Conservation (phyloP, 2,888 invertebrate genomes). For the Trichopria drosophilae region DNA sequence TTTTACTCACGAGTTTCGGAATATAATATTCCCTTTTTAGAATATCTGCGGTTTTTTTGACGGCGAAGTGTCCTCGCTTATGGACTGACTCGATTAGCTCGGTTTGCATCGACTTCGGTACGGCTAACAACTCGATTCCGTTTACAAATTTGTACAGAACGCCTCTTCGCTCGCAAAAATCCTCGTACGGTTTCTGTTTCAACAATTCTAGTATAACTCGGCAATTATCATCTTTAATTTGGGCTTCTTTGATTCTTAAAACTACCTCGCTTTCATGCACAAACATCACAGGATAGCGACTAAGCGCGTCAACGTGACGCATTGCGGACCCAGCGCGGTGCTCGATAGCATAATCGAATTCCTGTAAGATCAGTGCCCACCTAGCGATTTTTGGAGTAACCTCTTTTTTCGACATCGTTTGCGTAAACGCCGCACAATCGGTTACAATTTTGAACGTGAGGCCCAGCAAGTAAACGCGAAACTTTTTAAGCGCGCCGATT, state of each 20-base stretch:
- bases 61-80: background rate
- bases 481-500: background rate
- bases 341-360: background rate
- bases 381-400: background rate
- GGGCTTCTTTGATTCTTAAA: background rate
- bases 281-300: background rate
- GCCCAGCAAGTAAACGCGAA: background rate
- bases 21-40: slow-evolving; percentile 1
- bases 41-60: background rate
- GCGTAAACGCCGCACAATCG: background rate
- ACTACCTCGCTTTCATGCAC: background rate
- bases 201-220: background rate
- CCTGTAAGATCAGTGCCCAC: background rate
- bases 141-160: slow-evolving; percentile 1
- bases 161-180: background rate
- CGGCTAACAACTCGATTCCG: background rate
- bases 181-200: background rate
- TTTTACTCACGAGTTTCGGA: background rate
- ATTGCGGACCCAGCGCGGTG: background rate
- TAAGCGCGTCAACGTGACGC: slow-evolving; percentile 8
- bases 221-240: background rate
- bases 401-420: slow-evolving; percentile 1
- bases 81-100: background rate
- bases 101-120: background rate
- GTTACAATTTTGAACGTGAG: background rate